Base-by-base conservation (phyloP, 2,113 vertebrate genomes). In the Bambusicola thoracicus region DNA sequence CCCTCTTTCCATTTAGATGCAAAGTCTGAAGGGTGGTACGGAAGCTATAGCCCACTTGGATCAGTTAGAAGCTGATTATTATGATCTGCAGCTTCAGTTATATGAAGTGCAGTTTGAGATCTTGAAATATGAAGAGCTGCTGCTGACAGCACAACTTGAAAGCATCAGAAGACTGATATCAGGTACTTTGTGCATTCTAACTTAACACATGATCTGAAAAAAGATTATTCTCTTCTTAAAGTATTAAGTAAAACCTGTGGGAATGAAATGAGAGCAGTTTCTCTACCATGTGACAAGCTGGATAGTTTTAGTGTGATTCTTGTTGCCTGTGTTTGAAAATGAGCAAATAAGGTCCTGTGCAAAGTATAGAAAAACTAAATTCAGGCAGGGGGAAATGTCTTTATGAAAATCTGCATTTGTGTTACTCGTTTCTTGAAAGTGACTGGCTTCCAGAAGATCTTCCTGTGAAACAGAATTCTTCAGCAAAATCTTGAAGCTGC, bases 21-120 rank as follows among this genome's bases (percentile, higher is more conserved):
- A 99, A 97, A 98, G 97, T 83, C 98, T 99, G 91, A 98, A 98
- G 81, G 99, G 97, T 10, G 99, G 99, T 12, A 98, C 98, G 92
- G 99, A 99, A 72, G 99, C 99, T 25, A 98, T 99, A 96, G 97
- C 97, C 59, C 98, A 97, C 43, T 95, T 99, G 97, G 99, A 99
- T 95, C 98, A 98, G 92, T 97, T 99, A 96, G 99, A 99, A 98
- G 97, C 98, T 67, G 98, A 99, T 93, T 99, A 99, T 97, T 99
- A 99, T n/a, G 98, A 99, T 92, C 88, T 99, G 41, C 99, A 99
- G 96, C 98, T 99, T 96, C 99, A 99, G 96, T 98, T 99, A 18
- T 99, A 99, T 83, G 99, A 99, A 97, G 98, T 99, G 19, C 98
- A 99, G 97, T 99, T 99, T 5, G 99, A 99, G 97, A 99, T 99